Base-by-base conservation (phyloP, 1,140 invertebrate genomes). In the Ectropis grisescens region DNA sequence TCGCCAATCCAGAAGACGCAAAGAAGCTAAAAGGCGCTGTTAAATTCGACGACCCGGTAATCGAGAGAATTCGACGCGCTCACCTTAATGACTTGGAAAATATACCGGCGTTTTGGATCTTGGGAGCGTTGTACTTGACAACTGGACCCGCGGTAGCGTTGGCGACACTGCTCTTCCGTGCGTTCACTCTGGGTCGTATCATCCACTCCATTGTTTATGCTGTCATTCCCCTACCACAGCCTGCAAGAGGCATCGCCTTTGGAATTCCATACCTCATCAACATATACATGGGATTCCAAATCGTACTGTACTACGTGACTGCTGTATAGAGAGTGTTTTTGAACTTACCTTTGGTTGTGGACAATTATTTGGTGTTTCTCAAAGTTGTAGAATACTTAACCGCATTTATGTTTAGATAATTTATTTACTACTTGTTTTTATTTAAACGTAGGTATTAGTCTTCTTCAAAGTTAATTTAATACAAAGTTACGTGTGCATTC, bases 81-180 rank as follows among this genome's bases (percentile, higher is more conserved):
- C 89, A 91, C 60, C 58, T 86, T 33, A 91, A 91, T 51, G 89
- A 91, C 58, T 47, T 91, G 37, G 89, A 91, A 69, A 91, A 90
- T 57, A 89, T 91, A 29, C 70, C 86, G 0, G 66, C 86, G 1
- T 91, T 90, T 58, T 79, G 88, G 41, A 49, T 89, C 5, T 57
- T 87, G 15, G 85, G 81, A 2, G 80, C 85, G 4, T 46, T 89
- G 2, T 91, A 89, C 53, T 60, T 88, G 9, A 52, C 84, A 0
- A 89, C 87, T 0, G 71, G 80, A 12, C 90, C 89, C 1, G 50
- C 69, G 14, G 45, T 64, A 6, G 33, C 39, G 9, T 40, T 78
- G 19, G 88, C 88, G 2, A 60, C 71, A 2, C 54, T 69, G 11
- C 56, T 90, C 30, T 88, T 90, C 57, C 75, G 87, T 24, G 37